Conservation (phyloP, 2,113 vertebrate species). For the Lepus europaeus region DNA sequence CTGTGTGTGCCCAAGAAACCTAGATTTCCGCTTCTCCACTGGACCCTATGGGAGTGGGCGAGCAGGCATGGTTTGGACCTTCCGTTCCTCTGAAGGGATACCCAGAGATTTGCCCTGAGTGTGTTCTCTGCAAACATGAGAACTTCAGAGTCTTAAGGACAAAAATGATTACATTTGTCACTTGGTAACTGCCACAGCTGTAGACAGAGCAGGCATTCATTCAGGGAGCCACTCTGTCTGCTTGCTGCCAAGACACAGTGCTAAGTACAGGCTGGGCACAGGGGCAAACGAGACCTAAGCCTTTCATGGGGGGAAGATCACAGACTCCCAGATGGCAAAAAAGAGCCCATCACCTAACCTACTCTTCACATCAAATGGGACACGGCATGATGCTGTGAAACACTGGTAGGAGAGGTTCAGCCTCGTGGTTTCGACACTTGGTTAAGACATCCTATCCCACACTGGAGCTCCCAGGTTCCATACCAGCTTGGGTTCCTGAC, state of each 20-base stretch:
- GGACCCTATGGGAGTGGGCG: background rate
- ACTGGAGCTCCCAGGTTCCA: no score
- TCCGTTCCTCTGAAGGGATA: background rate
- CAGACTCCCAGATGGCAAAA: background rate
- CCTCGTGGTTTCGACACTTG: no score
- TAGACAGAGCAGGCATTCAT: background rate
- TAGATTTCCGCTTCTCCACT: background rate
- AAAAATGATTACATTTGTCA: constrained; percentile 12
- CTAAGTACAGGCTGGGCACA: background rate
- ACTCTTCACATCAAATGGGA: background rate
- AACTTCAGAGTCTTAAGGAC: background rate
- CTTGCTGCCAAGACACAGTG: background rate
- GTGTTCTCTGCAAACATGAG: background rate
- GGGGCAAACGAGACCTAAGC: background rate
- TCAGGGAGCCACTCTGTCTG: background rate
- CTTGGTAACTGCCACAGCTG: background rate
- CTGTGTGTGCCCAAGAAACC: background rate
- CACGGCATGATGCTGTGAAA: background rate
- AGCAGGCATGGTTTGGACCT: background rate
- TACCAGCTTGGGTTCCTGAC: no score
- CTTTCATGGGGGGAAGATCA: background rate
- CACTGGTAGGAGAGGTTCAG: background rate
- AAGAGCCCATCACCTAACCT: background rate
- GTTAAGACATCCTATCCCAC: no score
- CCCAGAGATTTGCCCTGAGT: background rate